phyloP scores from a whole-genome alignment of 1,140 invertebrate species.

The roundworm (Caenorhabditis elegans) region WBcel235 BX284603.4:4411501-4412000 shows the following conservation, averaged over 20 bases:
- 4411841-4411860: conserved; percentile 17
- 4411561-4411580: too few species aligned
- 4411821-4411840: not conserved
- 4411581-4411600: not conserved
- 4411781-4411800: not conserved
- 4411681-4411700: not conserved
- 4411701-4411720: not conserved
- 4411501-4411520: not conserved
- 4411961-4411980: not conserved
- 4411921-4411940: not conserved
- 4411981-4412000: not conserved
- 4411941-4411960: not conserved
- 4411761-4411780: not conserved
- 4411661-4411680: not conserved
- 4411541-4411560: not conserved
- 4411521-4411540: not conserved
- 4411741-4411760: not conserved
- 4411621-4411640: not conserved
- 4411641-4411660: not conserved
- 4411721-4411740: not conserved
- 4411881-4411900: not conserved
- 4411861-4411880: not conserved
- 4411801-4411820: not conserved
- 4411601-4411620: not conserved
- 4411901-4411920: not conserved